Evolutionary conservation across 2,113 vertebrate species (phyloP), one percentile per base, ranked within the genome.

Genomic region (Helogale parvula): DNA sequence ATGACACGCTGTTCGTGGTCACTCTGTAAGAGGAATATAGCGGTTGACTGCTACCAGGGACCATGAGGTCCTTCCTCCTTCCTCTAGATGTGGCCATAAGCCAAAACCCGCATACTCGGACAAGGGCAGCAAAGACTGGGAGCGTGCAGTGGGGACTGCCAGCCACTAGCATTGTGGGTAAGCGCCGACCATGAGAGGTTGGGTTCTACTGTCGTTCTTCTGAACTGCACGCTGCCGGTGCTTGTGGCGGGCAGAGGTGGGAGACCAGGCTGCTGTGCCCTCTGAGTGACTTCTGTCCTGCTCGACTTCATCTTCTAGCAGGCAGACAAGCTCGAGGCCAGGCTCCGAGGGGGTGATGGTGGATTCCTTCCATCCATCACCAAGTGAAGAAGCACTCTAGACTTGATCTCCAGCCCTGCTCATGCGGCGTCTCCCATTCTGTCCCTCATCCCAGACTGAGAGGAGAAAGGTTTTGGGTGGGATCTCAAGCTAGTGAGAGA

Each of bases 401-500:
- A 25, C 74, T 54, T 3, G 9, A 12, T 41, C 41, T 45, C 35
- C 35, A 16, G 35, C 27, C 81, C 38, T 2, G 2, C 0, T n/a
- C 3, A 0, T 0, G 2, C 23, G 4, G 33, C 5, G 33, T 23
- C 69, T 83, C 38, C 38, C 12, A 0, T 52, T 71, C 27, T 88
- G 50, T 15, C 35, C 27, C 57, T 77, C 11, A 35, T 29, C 4
- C 60, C 80, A 31, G 77, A 80, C 77, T 9, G 31, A 93, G 74
- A 84, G 60, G 41, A 83, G 95, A 41, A 88, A 90, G 71, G n/a
- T 65, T 33, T 31, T 66, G 85, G 91, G 80, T 82, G 85, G 91
- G 80, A 71, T 85, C 33, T 71, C 50, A 92, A 97, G 88, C 92
- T 93, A 98, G 98, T 94, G 97, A 98, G 88, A 47, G 82, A 84